Percentiles rank a stretch among this genome's conserved stretches.
phyloP scores from a whole-genome alignment of 2,113 vertebrate species.

The Tragelaphus scriptus region DNA sequence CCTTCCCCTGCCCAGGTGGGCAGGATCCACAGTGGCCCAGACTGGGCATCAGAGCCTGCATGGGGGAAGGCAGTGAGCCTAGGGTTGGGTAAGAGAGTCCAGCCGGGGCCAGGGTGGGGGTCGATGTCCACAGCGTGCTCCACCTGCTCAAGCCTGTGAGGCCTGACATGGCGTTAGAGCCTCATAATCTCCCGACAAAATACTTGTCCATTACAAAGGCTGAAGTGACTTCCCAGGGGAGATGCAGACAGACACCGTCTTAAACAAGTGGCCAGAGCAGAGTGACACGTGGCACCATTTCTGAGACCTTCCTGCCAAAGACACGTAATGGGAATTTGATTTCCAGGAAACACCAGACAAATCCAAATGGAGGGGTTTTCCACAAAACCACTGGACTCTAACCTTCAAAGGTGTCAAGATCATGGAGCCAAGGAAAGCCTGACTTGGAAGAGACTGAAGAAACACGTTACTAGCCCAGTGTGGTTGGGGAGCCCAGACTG shows the following conservation, averaged over 20 bases:
- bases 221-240: not conserved
- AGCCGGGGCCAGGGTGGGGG: not conserved
- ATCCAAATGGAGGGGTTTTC: no score
- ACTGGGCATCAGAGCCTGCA: not conserved
- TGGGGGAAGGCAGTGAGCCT: not conserved
- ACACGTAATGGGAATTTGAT: not conserved
- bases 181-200: not conserved
- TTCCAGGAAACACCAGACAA: not conserved
- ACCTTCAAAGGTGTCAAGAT: not conserved
- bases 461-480: not conserved
- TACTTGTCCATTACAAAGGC: no score
- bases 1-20: no score
- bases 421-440: not conserved
- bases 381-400: not conserved
- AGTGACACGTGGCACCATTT: rapidly evolving
- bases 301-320: not conserved
- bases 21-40: not conserved
- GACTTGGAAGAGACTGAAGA: not conserved
- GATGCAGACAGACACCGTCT: not conserved
- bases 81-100: not conserved
- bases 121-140: no score
- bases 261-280: not conserved
- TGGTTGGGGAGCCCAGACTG: not conserved
- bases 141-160: not conserved
- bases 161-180: rapidly evolving